Base-by-base conservation (phyloP, 2,113 vertebrate genomes). In the Vanacampus margaritifer region DNA sequence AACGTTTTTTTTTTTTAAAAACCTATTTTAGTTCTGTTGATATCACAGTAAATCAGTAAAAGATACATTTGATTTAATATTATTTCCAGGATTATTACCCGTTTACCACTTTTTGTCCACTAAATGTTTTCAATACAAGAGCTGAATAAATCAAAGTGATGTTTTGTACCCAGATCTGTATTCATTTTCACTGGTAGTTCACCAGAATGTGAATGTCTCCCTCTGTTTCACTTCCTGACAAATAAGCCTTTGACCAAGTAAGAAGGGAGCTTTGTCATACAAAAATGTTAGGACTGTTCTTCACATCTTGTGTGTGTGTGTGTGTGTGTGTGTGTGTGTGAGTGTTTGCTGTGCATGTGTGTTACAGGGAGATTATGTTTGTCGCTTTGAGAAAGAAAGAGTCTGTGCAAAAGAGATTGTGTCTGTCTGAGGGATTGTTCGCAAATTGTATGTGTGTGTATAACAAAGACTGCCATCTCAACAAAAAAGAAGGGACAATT, bases 181-280 rank as follows among this genome's bases (percentile, higher is more conserved):
- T 65, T 12, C 39, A 46, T 3, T 84, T 76, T 82, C 66, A 67
- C 73, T 71, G 61, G 81, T 81, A 71, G 83, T 74, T 82, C 75
- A 35, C 39, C 58, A 82, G 82, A 76, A 82, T 82, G 60, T 80
- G 76, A 86, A 84, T 79, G 81, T 84, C 77, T 76, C 73, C 80
- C 74, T 71, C 74, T 83, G 78, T 67, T 67, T 81, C 48, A 48
- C 65, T 60, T 67, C 41, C 53, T 80, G 76, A 89, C 79, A 83
- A 84, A 81, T 77, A 67, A 67, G 71, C 71, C 82, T 89, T 90
- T 90, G 75, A 88, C 43, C 19, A 75, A 70, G 56, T 66, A 75
- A 86, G 78, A 91, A 89, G 69, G 72, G 43, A 71, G 79, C 87
- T 85, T 89, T 91, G 88, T 90, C 66, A 82, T 73, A 83, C 66